phyloP scores from a whole-genome alignment of 2,888 invertebrate genomes.

The Arrhopalites spinosus region DNA sequence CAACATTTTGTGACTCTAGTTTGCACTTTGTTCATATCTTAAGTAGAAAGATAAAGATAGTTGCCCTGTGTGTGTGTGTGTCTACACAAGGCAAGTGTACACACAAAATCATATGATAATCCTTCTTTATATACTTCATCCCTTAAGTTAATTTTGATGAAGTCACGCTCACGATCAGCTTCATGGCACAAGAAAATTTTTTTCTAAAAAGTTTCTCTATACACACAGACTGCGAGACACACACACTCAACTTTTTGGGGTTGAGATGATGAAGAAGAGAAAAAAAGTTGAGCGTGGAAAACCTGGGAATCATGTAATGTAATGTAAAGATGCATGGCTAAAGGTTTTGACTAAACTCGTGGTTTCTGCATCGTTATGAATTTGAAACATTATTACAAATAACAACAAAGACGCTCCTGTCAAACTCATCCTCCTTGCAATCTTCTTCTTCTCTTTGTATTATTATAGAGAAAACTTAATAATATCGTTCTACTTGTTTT shows the following conservation, averaged over 20 bases:
- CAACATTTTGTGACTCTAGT: not conserved
- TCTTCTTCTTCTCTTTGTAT: not conserved
- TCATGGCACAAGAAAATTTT: too few relatives aligned
- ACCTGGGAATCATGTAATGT: conserved; percentile 14
- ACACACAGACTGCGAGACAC: not conserved
- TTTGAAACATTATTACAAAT: conserved; percentile 24
- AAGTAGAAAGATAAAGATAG: too few relatives aligned
- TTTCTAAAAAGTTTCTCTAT: not conserved
- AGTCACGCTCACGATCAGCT: conserved; percentile 22
- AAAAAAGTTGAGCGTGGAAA: conserved; percentile 24
- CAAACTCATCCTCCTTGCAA: not conserved
- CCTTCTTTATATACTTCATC: too few relatives aligned
- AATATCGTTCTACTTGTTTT: not conserved
- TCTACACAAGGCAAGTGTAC: too few relatives aligned
- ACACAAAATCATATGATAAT: too few relatives aligned
- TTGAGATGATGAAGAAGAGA: not conserved
- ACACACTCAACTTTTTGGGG: not conserved
- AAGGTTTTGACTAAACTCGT: conserved; percentile 23
- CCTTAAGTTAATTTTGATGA: conserved; percentile 13
- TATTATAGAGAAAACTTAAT: not conserved
- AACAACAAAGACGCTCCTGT: conserved; percentile 13
- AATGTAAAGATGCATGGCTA: conserved; percentile 20
- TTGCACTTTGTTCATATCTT: not conserved
- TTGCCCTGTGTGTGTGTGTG: too few relatives aligned
- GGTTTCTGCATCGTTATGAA: conserved; percentile 35